Conservation (phyloP, 2,797 vertebrate genomes). For the Capromys pilorides region DNA sequence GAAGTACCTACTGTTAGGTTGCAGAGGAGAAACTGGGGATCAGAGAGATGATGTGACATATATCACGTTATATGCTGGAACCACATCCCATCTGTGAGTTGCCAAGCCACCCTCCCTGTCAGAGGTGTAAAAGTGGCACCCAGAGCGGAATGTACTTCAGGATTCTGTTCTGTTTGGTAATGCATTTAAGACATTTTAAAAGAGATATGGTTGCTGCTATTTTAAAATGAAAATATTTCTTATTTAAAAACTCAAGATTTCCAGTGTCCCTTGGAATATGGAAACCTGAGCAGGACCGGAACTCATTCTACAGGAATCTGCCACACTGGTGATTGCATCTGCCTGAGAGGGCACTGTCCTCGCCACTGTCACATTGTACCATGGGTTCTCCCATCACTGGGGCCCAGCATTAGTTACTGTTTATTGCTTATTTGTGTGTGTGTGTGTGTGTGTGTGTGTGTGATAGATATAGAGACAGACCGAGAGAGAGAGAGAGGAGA, state of each 20-base stretch:
- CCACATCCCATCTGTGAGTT: background rate
- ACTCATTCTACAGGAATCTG: background rate
- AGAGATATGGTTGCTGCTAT: background rate
- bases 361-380: background rate
- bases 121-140: background rate
- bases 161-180: background rate
- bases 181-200: background rate
- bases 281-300: background rate
- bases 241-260: background rate
- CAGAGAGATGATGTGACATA: background rate
- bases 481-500: no score
- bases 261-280: background rate
- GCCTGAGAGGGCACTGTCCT: background rate
- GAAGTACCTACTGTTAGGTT: background rate
- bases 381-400: background rate
- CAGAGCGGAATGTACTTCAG: background rate
- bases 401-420: background rate
- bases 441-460: background rate
- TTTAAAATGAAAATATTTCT: slow-evolving; percentile 29
- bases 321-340: background rate
- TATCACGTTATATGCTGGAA: background rate
- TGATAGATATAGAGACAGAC: no score
- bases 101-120: background rate
- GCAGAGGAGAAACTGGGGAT: background rate
- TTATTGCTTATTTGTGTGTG: background rate